Conservation (phyloP, 2,888 invertebrate genomes). For the Acronicta leporina region DNA sequence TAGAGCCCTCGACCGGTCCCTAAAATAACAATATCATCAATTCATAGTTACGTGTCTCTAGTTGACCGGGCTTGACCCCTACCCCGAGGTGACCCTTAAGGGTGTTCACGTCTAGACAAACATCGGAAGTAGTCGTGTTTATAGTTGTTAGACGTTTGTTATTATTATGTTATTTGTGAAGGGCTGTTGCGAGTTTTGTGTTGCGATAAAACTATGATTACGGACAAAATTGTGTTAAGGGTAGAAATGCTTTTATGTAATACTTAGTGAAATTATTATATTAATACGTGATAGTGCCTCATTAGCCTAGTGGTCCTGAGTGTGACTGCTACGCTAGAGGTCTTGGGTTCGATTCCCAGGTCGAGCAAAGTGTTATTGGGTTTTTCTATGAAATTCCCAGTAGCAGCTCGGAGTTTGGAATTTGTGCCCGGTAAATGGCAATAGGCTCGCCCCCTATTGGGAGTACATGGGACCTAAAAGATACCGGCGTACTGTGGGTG, state of each 20-base stretch:
- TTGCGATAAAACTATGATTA: neutral
- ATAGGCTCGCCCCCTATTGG: no score
- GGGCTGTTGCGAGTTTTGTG: constrained; percentile 13
- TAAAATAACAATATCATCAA: constrained; percentile 16
- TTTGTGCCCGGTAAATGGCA: no score
- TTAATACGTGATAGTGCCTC: no score
- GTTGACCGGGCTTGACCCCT: constrained; percentile 54
- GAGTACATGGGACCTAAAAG: no score
- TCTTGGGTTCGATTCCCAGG: no score
- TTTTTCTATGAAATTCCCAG: no score
- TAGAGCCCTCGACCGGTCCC: neutral
- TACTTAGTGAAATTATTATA: no score
- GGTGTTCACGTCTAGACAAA: constrained; percentile 48
- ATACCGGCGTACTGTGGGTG: no score
- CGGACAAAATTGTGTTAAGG: neutral
- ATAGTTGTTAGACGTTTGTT: constrained; percentile 44
- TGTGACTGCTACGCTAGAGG: no score
- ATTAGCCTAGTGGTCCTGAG: no score
- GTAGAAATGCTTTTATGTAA: neutral
- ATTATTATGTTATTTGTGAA: constrained; percentile 10
- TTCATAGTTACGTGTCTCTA: constrained; percentile 29
- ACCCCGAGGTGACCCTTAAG: constrained; percentile 24
- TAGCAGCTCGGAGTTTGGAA: no score
- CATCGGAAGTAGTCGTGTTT: constrained; percentile 42
- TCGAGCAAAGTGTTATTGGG: no score